Base-by-base conservation (phyloP, 2,113 vertebrate genomes). In the Emydocephalus ijimae region DNA sequence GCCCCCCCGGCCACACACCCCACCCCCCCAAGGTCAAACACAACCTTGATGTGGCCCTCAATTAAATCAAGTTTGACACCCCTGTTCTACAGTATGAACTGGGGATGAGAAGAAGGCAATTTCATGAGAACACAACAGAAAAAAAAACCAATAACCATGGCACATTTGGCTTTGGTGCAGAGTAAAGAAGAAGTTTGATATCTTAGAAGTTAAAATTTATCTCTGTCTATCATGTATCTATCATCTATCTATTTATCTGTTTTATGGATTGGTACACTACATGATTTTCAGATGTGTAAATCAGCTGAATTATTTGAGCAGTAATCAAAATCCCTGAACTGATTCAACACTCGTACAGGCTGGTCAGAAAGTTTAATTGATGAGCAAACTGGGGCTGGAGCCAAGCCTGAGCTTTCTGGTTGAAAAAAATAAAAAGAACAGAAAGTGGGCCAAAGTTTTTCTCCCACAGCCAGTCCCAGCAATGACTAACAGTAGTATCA, bases 231-330 rank as follows among this genome's bases (percentile, higher is more conserved):
- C n/a, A n/a, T n/a, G n/a, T n/a, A n/a, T 50, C 48, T 50, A 50
- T 50, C 48, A 50, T 50, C 48, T 50, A 50, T 50, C 1, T 50
- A 50, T 50, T 7, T 50, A 50, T 50, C 48, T 50, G 8, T 50
- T 50, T 50, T 50, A 50, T n/a, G 87, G 85, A 85, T 85, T 89
- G 74, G 91, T 23, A 54, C 12, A 45, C 48, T 94, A 94, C 52
- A n/a, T 50, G 56, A 61, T 87, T 87, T 48, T 81, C 34, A 69
- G 56, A 85, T 85, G 43, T 7, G 14, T 92, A 29, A 23, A 94
- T 94, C 89, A 2, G 88, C 21, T 88, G 39, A 74, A 90, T 93
- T 87, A 92, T 6, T 91, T 93, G 20, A 94, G 94, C 45, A 81
- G 29, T n/a, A 93, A 34, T 4, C 29, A 0, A 15, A 18, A 50